Evolutionary conservation across 2,888 invertebrate species (phyloP), one percentile per base, ranked within the genome.

Genomic region (Eurytoma californica): DNA sequence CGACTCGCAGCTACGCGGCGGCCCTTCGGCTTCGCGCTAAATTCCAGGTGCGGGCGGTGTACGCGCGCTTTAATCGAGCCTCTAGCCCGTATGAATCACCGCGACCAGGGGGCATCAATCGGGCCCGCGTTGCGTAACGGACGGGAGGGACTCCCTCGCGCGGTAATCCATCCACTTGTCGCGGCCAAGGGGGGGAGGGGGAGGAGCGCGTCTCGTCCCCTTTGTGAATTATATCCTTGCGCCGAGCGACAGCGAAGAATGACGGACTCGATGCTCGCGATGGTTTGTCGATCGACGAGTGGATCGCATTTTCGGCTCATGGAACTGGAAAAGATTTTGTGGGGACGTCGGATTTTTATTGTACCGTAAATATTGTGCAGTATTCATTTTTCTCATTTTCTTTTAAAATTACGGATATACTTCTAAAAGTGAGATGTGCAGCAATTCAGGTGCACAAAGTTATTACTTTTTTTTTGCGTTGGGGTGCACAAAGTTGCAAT

Each of bases 151-250:
- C 39, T 63, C 47, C 16, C 47, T 39, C n/a, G 5, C 20, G 72
- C 30, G 53, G 77, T 66, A 72, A 77, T 66, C 66, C 72, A 77
- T 77, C 77, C 70, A 67, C 72, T 60, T 66, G 65, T 3, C 18
- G 51, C 24, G 30, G 14, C 20, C 18, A n/a, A n/a, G n/a, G n/a
- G 68, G 14, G 61, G 7, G 24, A 53, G 18, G 14, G 72, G 18
- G 61, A n/a, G 14, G 39, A 7, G 9, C 39, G 39, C 39, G 39
- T 30, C 30, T 7, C 30, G 30, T 39, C 39, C 9, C 72, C 77
- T 77, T 77, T 77, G 77, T 77, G 61, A 72, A 77, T 77, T 77
- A 77, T 72, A 72, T 72, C 77, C 72, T 76, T 63, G 70, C 28
- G 58, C 47, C 28, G 53, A 28, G 16, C 16, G 39, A 18, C 24